A percentile compares a stretch with the other conserved stretches of the same genome.
phyloP scores from a whole-genome alignment of 2,797 vertebrate genomes.

The Darevskia mixta region DNA sequence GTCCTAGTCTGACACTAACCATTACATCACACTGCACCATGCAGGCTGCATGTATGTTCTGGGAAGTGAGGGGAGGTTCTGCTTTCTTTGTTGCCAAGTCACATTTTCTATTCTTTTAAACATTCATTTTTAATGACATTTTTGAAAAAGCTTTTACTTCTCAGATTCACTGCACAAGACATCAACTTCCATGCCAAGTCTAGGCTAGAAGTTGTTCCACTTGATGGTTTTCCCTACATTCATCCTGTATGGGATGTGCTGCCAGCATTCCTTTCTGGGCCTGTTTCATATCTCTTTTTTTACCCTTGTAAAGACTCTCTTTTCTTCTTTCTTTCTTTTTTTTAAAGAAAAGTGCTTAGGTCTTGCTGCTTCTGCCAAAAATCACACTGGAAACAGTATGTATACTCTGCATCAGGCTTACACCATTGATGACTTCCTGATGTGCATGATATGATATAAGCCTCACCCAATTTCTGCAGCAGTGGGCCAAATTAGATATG shows the following conservation, averaged over 20 bases:
- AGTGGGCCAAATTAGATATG: too few species aligned
- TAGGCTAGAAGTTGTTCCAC: neutral
- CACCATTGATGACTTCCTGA: neutral
- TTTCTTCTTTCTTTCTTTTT: neutral
- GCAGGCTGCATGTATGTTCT: neutral
- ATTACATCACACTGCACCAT: too few species aligned
- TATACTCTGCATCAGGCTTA: neutral
- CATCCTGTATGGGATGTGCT: neutral
- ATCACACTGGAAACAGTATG: too few species aligned
- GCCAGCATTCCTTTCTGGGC: neutral
- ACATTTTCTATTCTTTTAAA: neutral
- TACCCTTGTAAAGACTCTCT: neutral
- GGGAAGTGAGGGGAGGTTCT: neutral
- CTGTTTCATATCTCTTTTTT: neutral
- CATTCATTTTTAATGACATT: neutral
- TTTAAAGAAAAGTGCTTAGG: neutral
- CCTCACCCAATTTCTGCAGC: neutral
- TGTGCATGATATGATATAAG: neutral
- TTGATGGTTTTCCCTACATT: neutral
- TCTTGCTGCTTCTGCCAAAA: neutral
- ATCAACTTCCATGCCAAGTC: neutral
- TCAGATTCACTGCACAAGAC: neutral
- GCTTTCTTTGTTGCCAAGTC: neutral
- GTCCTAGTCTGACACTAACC: too few species aligned
- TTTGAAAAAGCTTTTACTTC: neutral